Evolutionary conservation across 2,113 vertebrate species (phyloP), one percentile per base, ranked within the genome.

Genomic region (Ursus arctos): DNA sequence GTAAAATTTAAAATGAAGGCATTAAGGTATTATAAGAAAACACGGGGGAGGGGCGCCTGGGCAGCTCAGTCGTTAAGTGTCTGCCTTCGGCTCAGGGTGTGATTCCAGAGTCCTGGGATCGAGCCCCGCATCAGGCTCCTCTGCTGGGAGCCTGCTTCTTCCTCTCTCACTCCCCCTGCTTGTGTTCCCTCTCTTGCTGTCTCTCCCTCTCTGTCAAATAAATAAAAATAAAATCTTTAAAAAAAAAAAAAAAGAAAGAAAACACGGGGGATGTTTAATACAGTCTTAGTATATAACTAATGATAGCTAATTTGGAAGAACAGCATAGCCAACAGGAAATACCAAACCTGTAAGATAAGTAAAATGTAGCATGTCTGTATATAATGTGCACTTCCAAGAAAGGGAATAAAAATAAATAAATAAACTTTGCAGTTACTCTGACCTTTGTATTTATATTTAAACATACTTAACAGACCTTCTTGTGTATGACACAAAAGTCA

Each of bases 391-490:
- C 47, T 14, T 95, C 61, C 5, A 61, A 77, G 36, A 33, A 51
- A 26, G 71, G 6, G 11, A 88, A 11, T 55, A 82, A 77, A 94
- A 88, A 65, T 88, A 80, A 74, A 65, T 88, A 80, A 74, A 21
- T 55, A 69, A 57, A 51, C 21, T 40, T 80, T 47, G 67, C 14
- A 59, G n/a, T 81, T 72, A 81, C 31, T 74, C 4, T 72, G 21
- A 76, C 40, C 19, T 88, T 97, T 51, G 84, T 80, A 67, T 93
- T 89, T n/a, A 86, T 51, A n/a, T 92, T 61, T 90, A 72, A 95
- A 95, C n/a, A 69, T 69, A 85, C 31, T 86, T 14, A 26, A 26
- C 11, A 74, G 51, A 36, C 77, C 53, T 92, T 88, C 55, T 76
- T 24, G 72, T 89, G 28, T 74, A 71, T 65, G 69, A 84, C 15